phyloP scores from a whole-genome alignment of 2,888 invertebrate genomes.

The Sepiola atlantica region DNA sequence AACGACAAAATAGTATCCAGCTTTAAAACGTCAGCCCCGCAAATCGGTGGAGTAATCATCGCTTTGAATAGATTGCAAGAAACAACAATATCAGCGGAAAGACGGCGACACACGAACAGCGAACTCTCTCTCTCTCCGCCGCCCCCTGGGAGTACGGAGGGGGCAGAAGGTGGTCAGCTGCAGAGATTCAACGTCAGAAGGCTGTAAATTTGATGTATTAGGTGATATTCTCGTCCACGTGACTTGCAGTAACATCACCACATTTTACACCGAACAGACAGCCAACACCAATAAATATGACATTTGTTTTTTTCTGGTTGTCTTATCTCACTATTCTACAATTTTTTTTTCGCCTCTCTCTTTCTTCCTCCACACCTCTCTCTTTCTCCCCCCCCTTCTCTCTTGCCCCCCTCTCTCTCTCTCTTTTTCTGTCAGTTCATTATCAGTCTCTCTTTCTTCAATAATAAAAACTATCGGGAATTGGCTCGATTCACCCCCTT shows the following conservation, averaged over 20 bases:
- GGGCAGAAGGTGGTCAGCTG: not conserved
- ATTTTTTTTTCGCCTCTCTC: not conserved
- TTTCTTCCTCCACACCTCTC: no score
- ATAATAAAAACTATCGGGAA: no score
- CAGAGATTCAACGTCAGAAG: not conserved
- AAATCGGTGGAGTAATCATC: slow-evolving; percentile 1
- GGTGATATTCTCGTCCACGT: not conserved
- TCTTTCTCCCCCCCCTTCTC: not conserved
- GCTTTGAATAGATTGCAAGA: not conserved
- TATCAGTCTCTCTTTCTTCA: no score
- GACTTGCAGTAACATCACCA: not conserved
- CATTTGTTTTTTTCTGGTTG: not conserved
- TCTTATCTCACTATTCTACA: not conserved
- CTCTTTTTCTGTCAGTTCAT: not conserved
- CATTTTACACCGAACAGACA: not conserved
- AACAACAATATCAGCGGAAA: not conserved
- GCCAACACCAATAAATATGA: not conserved
- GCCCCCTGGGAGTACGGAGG: not conserved
- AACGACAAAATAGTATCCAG: not conserved
- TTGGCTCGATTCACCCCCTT: no score
- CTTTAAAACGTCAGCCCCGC: not conserved
- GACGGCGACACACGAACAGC: not conserved
- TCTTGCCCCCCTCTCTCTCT: not conserved
- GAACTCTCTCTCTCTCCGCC: no score
- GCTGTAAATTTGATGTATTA: slow-evolving; percentile 32